phyloP scores from a whole-genome alignment of 2,113 vertebrate species.

The Dasyprocta punctata region DNA sequence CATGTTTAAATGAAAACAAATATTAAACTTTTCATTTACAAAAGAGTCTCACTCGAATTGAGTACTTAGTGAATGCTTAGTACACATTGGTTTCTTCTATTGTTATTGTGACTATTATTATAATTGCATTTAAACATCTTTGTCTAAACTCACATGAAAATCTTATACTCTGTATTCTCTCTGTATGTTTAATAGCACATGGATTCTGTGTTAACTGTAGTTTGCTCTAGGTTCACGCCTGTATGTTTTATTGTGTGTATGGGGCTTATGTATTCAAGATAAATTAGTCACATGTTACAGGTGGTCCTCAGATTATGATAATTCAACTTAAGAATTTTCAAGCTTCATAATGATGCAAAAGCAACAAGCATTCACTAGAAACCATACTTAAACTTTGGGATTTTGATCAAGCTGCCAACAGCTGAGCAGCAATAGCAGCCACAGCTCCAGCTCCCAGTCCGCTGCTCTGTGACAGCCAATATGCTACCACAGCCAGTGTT shows the following conservation, averaged over 20 bases:
- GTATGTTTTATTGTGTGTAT: neutral
- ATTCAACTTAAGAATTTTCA: neutral
- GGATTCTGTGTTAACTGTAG: neutral
- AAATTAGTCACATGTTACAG: neutral
- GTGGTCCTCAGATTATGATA: neutral
- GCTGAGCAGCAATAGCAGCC: neutral
- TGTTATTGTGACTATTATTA: neutral
- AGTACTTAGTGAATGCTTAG: neutral
- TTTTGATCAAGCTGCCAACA: neutral
- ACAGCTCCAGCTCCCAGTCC: too few species aligned
- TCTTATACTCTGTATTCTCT: neutral
- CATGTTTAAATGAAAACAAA: neutral
- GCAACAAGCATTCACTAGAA: neutral
- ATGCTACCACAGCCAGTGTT: neutral
- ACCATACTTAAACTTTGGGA: neutral
- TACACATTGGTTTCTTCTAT: neutral
- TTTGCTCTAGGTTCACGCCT: neutral
- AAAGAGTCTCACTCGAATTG: neutral
- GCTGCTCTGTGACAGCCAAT: neutral
- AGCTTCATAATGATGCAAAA: neutral
- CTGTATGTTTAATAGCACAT: neutral
- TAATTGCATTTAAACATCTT: neutral
- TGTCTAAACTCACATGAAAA: neutral
- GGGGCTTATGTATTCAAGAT: neutral
- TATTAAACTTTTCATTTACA: neutral